Percentiles rank a stretch among this genome's conserved stretches.
Conservation (phyloP, 2,888 invertebrate species). For the Holacanthella duospinosa region DNA sequence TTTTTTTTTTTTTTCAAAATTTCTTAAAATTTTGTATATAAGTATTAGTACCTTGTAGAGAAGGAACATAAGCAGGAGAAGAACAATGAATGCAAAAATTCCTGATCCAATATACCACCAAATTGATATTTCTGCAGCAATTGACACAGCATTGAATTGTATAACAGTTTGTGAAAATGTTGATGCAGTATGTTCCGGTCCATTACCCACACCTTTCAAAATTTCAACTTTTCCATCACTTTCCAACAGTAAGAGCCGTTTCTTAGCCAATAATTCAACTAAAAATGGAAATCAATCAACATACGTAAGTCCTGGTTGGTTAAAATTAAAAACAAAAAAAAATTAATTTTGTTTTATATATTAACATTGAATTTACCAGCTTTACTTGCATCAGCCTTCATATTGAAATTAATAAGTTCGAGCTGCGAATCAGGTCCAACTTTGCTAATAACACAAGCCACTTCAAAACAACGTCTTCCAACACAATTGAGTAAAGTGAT, state of each 20-base stretch:
- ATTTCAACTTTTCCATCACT: background rate
- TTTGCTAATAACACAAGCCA: background rate
- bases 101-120: constrained; percentile 10
- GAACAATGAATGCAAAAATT: constrained; percentile 2
- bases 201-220: background rate
- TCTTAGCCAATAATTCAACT: background rate
- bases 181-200: background rate
- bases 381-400: background rate
- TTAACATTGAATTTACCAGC: background rate
- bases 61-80: constrained; percentile 4
- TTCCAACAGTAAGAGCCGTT: background rate
- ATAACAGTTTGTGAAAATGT: background rate
- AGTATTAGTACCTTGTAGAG: constrained; percentile 12
- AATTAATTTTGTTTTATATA: background rate
- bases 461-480: background rate
- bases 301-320: too few species aligned
- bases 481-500: background rate
- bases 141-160: background rate
- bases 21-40: background rate
- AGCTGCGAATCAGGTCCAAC: background rate
- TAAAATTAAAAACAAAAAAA: too few species aligned
- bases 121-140: background rate
- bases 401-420: background rate
- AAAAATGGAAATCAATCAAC: background rate
- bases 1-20: background rate